Percentiles rank a stretch among this genome's conserved stretches.
These are phyloP conservation scores for Heterochromis multidens DNA, from an alignment of 2,113 vertebrate genomes.

Conservation along the genomic window DNA sequence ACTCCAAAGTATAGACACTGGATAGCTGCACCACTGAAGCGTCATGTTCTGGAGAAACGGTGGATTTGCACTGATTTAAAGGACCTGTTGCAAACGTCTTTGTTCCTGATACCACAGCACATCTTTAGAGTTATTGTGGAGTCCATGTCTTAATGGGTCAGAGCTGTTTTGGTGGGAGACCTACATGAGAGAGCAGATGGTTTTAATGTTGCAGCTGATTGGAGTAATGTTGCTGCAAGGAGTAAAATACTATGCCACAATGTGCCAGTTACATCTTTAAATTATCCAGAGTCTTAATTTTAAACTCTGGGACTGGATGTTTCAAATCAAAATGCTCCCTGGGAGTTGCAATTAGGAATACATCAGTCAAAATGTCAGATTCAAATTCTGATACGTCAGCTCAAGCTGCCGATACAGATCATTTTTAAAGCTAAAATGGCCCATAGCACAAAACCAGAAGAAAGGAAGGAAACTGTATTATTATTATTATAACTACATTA, in stretches of 20 bases:
- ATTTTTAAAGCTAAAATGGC: background rate
- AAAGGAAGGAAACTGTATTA: background rate
- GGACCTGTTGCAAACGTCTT: background rate
- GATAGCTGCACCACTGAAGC: too few species aligned
- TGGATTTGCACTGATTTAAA: too few species aligned
- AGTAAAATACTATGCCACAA: background rate
- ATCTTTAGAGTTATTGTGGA: background rate
- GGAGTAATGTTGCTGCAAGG: background rate
- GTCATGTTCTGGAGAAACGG: too few species aligned
- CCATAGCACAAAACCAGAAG: background rate
- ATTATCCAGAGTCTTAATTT: background rate
- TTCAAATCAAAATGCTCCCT: background rate
- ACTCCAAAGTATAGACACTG: too few species aligned
- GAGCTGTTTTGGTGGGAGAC: background rate
- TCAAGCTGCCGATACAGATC: background rate
- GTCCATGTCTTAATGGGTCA: background rate
- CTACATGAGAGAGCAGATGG: background rate
- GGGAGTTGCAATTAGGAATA: background rate
- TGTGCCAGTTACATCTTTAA: background rate
- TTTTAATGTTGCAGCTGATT: background rate
- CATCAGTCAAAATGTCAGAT: background rate
- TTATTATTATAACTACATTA: background rate
- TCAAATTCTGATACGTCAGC: background rate
- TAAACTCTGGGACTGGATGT: background rate
- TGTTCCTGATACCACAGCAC: background rate